phyloP scores from a whole-genome alignment of 2,113 vertebrate genomes.

The Ptyas mucosa region DNA sequence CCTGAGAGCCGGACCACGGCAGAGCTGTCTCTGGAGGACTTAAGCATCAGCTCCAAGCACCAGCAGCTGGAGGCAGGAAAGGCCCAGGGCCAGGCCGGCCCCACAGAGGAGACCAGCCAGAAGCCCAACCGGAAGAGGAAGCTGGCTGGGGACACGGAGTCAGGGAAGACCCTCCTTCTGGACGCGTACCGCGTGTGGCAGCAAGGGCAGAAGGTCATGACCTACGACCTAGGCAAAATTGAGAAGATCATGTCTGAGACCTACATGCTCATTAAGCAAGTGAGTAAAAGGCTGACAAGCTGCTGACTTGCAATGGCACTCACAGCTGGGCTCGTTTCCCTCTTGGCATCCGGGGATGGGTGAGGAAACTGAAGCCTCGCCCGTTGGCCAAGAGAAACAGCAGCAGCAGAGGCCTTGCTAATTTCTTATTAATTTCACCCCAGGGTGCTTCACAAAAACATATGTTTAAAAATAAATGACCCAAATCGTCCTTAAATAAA shows the following conservation, averaged over 20 bases:
- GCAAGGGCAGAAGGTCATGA: conserved; percentile 94
- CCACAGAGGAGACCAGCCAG: conserved; percentile 66
- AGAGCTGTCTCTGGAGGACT: conserved; percentile 92
- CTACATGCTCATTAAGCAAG: conserved; percentile 98
- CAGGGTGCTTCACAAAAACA: background rate
- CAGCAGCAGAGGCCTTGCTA: background rate
- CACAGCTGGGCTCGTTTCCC: background rate
- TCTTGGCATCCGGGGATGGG: background rate
- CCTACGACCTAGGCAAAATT: conserved; percentile 89
- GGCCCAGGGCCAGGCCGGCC: conserved; percentile 38
- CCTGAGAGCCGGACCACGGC: conserved; percentile 73
- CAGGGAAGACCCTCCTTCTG: conserved; percentile 87
- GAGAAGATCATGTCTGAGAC: conserved; percentile 99
- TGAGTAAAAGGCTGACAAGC: conserved; percentile 36
- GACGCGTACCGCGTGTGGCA: conserved; percentile 97
- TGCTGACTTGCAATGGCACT: background rate
- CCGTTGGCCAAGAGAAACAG: background rate
- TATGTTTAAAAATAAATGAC: background rate
- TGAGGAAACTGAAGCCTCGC: background rate
- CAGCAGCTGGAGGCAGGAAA: conserved; percentile 54
- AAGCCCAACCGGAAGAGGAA: conserved; percentile 85
- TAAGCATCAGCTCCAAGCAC: conserved; percentile 87
- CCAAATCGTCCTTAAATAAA: background rate
- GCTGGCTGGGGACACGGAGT: conserved; percentile 81
- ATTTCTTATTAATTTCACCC: background rate